Conservation (phyloP, 2,888 invertebrate species). For the Polylopha cassiicola region DNA sequence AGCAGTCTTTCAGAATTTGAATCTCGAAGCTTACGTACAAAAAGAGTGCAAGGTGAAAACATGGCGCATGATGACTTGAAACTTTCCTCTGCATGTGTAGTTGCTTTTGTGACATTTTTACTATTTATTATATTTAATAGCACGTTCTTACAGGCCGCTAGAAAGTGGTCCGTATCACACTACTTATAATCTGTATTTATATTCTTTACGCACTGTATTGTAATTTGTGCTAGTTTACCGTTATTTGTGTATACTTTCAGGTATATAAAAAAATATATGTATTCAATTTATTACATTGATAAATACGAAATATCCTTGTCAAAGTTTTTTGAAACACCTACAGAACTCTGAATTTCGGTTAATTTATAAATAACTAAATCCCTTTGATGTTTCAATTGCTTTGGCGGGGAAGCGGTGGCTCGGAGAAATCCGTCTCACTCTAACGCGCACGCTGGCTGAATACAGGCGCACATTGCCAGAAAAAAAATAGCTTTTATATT, state of each 20-base stretch:
- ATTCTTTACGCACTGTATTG: too few relatives aligned
- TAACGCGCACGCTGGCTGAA: slow-evolving; percentile 19
- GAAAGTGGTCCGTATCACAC: slow-evolving; percentile 4
- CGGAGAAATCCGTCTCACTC: slow-evolving; percentile 18
- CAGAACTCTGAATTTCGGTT: not conserved
- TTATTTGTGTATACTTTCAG: too few relatives aligned
- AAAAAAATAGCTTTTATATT: not conserved
- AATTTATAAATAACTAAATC: slow-evolving; percentile 12
- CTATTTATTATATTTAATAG: slow-evolving; percentile 16
- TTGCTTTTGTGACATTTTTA: slow-evolving; percentile 18
- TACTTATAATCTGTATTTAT: not conserved
- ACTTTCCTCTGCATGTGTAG: slow-evolving; percentile 26
- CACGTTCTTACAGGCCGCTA: too few relatives aligned
- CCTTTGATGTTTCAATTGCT: slow-evolving; percentile 15
- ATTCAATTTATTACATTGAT: too few relatives aligned
- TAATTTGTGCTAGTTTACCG: too few relatives aligned
- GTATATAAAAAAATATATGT: too few relatives aligned
- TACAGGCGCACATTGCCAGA: slow-evolving; percentile 7
- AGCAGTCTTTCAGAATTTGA: slow-evolving; percentile 35
- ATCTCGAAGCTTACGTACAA: too few relatives aligned
- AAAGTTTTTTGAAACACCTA: not conserved
- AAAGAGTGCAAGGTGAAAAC: slow-evolving; percentile 8
- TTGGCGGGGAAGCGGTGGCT: slow-evolving; percentile 14
- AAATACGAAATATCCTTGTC: not conserved
- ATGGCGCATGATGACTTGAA: slow-evolving; percentile 21